Evolutionary conservation across 2,113 vertebrate genomes (phyloP).

Genomic region (Neotragus pygmaeus): DNA sequence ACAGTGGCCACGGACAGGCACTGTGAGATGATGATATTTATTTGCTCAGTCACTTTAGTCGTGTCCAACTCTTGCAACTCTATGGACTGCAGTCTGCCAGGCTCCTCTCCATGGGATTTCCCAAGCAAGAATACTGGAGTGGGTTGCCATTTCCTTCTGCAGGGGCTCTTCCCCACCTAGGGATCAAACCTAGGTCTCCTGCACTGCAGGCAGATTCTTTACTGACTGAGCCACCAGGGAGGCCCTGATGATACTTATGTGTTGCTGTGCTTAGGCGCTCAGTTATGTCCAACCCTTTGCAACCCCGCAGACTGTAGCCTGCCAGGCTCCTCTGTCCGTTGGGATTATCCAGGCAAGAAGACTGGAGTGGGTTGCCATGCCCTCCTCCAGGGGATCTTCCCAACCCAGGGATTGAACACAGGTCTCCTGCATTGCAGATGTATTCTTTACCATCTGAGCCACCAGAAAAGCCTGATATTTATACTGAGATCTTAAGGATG

Average conservation of each 20-base stretch:
- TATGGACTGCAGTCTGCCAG: accelerated
- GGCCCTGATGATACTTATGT: neutral
- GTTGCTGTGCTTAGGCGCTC: neutral
- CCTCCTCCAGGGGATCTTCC: neutral
- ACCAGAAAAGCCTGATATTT: neutral
- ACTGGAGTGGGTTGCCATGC: neutral
- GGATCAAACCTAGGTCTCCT: neutral
- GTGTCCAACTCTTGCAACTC: neutral
- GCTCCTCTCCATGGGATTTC: neutral
- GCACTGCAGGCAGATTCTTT: neutral
- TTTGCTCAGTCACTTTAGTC: neutral
- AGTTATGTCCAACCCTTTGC: neutral
- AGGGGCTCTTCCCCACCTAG: neutral
- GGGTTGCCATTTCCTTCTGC: neutral
- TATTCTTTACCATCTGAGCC: neutral
- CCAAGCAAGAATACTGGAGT: neutral
- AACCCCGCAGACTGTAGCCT: neutral
- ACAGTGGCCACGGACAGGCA: neutral
- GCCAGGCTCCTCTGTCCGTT: neutral
- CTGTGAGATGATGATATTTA: neutral
- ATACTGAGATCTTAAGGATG: neutral
- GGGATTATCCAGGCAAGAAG: neutral
- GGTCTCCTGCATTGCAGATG: neutral
- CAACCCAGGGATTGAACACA: neutral
- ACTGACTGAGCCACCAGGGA: neutral